Conservation (phyloP, 2,113 vertebrate species). For the Melanotaenia duboulayi region DNA sequence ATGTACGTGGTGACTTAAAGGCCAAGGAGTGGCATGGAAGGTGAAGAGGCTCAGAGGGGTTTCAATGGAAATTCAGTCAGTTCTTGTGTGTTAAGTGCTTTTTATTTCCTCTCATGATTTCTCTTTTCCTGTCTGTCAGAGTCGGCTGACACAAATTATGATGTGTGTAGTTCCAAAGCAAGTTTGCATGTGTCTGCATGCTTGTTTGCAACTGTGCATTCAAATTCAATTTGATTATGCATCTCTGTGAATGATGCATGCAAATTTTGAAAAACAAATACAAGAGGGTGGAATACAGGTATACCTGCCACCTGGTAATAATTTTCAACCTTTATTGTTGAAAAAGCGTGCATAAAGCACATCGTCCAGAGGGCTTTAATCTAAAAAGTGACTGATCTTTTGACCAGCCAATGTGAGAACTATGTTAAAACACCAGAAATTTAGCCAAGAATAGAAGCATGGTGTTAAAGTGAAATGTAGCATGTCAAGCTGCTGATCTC, state of each 20-base stretch:
- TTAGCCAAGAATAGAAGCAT: not conserved
- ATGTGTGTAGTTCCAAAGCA: not conserved
- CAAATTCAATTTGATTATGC: constrained; percentile 21
- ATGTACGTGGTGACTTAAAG: constrained; percentile 28
- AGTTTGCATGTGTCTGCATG: constrained; percentile 6
- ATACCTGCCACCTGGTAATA: not conserved
- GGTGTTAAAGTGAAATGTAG: constrained; percentile 28
- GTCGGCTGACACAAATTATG: constrained; percentile 29
- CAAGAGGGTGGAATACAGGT: not conserved
- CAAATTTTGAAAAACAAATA: constrained; percentile 5
- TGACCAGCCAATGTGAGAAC: not conserved
- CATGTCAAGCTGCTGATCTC: constrained; percentile 18
- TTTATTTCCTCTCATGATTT: constrained; percentile 42
- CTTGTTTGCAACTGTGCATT: constrained; percentile 4
- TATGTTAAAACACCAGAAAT: not conserved
- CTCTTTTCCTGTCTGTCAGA: constrained; percentile 52
- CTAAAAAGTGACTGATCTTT: not conserved
- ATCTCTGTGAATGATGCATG: constrained; percentile 22
- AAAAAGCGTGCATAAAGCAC: not conserved
- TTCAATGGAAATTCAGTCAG: constrained; percentile 65
- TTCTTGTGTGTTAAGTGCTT: constrained; percentile 38
- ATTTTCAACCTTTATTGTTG: not conserved
- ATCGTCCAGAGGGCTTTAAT: too few species aligned
- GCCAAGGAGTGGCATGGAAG: constrained; percentile 22
- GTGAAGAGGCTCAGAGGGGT: constrained; percentile 13